These are phyloP conservation scores for Cynodonichthys magdalenae DNA, from an alignment of 2,797 vertebrate species.

Conservation along the genomic window DNA sequence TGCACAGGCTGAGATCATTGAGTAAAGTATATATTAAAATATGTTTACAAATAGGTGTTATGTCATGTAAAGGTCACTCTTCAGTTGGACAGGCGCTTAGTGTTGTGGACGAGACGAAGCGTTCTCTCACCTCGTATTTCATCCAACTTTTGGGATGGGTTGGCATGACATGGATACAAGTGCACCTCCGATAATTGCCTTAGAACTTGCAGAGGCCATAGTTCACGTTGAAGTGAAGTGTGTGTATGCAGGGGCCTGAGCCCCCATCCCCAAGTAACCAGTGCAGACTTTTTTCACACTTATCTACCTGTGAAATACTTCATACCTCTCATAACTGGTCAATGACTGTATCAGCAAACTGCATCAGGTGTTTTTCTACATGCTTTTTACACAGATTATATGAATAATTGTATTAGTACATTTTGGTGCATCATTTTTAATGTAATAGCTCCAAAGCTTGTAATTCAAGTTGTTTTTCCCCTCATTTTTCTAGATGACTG, in stretches of 20 bases:
- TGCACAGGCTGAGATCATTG: conserved; percentile 66
- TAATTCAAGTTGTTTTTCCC: conserved; percentile 82
- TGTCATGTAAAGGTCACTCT: conserved; percentile 54
- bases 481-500: conserved; percentile 93
- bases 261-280: conserved; percentile 93
- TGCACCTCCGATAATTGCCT: conserved; percentile 98
- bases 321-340: conserved; percentile 99
- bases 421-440: conserved; percentile 98
- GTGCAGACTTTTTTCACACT: conserved; percentile 97
- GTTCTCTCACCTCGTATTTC: conserved; percentile 69
- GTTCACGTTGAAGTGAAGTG: conserved; percentile 98
- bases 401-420: conserved; percentile 97
- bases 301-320: conserved; percentile 99
- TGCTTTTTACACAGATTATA: conserved; percentile 99
- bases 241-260: conserved; percentile 95
- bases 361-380: conserved; percentile 99
- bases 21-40: conserved; percentile 62
- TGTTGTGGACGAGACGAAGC: conserved; percentile 59
- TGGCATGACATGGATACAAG: conserved; percentile 91
- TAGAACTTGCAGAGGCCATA: conserved; percentile 99
- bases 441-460: conserved; percentile 96
- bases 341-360: conserved; percentile 99
- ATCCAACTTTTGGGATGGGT: conserved; percentile 79
- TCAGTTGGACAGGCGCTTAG: conserved; percentile 52
- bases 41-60: conserved; percentile 80